Base-by-base conservation (phyloP, 2,888 invertebrate species). In the Aleiodes testaceus region DNA sequence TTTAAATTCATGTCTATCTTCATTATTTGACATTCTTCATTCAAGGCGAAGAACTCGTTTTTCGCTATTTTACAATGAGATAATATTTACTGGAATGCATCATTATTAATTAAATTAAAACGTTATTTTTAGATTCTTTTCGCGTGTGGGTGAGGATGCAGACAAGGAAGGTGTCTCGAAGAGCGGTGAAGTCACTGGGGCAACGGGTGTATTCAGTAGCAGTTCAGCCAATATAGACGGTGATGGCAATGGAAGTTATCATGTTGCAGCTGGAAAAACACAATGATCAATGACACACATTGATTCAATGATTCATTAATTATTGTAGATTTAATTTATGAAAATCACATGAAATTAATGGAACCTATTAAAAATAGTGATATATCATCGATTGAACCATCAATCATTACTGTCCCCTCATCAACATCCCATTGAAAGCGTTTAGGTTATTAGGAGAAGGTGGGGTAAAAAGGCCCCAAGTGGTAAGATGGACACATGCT, bases 161-260 rank as follows among this genome's bases (percentile, higher is more conserved):
- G 87, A 80, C 22, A 47, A 47, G 9, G 9, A 16, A 7, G 16
- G 63, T 22, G n/a, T 44, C 0, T 63, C 63, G 9, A 85, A 88
- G 11, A 84, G 87, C 18, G 89, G 89, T 14, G 82, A 82, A 11
- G 88, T 89, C 12, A 79, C 83, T 47, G 89, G 88, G 12, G 88
- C 86, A 5, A 87, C 88, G 52, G 90, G 89, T 1, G 89, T 89
- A 16, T 89, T 87, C 83, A 88, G 89, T 77, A 88, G 88, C 50
- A 89, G 89, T 72, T 88, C 89, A 3, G 85, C 89, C 3, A 84
- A 87, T 4, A 81, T 88, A 30, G 89, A 89, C 72, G 82, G 84
- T 7, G 79, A 84, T 47, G 90, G 90, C 63, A 89, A 89, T 79
- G 88, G 90, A 67, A 84, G 87, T 63, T 90, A 89, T 80, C 85